phyloP scores from a whole-genome alignment of 2,888 invertebrate genomes.

The Cryptops parisi region DNA sequence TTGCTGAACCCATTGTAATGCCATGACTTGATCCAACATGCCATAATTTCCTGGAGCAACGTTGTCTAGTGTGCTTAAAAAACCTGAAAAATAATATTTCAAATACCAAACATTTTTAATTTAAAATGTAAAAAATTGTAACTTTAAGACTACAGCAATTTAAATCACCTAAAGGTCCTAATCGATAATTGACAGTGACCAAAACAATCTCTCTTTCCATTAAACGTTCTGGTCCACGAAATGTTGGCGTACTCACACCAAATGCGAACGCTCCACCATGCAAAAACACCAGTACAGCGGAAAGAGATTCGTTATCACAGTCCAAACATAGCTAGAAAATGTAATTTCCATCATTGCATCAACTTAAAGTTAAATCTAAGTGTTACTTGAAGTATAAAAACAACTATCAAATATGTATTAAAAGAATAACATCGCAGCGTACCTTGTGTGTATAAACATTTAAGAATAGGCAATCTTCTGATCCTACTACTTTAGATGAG shows the following conservation, averaged over 20 bases:
- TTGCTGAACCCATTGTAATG: not conserved
- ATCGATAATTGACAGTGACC: not conserved
- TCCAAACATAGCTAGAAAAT: not conserved
- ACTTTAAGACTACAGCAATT: not conserved
- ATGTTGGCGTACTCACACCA: not conserved
- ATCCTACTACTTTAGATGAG: not conserved
- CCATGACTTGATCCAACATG: conserved; percentile 1
- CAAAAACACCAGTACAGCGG: not conserved
- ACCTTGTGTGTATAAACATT: not conserved
- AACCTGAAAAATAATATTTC: not conserved
- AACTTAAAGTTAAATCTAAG: too few species aligned
- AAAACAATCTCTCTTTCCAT: not conserved
- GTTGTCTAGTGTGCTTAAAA: not conserved
- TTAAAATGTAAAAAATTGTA: not conserved
- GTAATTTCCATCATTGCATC: not conserved
- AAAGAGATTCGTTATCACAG: not conserved
- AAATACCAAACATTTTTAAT: not conserved
- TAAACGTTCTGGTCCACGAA: not conserved
- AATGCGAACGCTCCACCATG: not conserved
- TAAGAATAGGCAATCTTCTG: not conserved
- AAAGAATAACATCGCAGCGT: too few species aligned
- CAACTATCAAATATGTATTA: too few species aligned
- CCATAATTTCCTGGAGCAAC: conserved; percentile 3
- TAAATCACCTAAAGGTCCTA: not conserved
- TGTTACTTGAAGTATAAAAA: too few species aligned